Base-by-base conservation (phyloP, 2,888 invertebrate genomes). In the Drosophila prolongata region DNA sequence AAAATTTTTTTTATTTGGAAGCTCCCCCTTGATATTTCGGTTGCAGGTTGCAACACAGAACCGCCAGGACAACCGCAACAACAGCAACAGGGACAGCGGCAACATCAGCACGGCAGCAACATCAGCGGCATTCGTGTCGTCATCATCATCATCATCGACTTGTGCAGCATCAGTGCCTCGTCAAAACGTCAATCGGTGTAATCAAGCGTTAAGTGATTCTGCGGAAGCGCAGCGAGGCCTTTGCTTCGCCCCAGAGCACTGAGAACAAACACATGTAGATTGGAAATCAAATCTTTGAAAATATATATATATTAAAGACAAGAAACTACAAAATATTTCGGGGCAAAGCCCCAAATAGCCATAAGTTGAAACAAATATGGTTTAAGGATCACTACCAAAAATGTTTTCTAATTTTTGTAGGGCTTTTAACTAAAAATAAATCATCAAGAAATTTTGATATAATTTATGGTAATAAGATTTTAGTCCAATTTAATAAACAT, bases 161-260 rank as follows among this genome's bases (percentile, higher is more conserved):
- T 83, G 86, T 83, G 81, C 85, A 87, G 78, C 89, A 82, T 83
- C 86, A 90, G 77, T 78, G 79, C 80, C 88, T 85, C 82, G 88
- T 87, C 81, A 85, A 84, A 90, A 84, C 85, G 87, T 80, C 84
- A 81, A 89, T 90, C 90, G 85, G 80, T 81, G 90, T 89, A 89
- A 89, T 90, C 89, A 90, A 89, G 89, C 89, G 89, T 89, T 90
- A 89, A 89, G 89, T 89, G 89, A 90, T 89, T 90, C 90, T 80
- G 89, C 81, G 87, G 85, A 89, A 87, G 89, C 79, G 86, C 78
- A 81, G 66, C 87, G 59, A 59, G 46, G 65, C 70, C 68, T 71
- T 57, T 44, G 62, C 56, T 57, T 53, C 47, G 62, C 40, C 55
- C 10, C 40, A 49, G 5, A 8, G 10, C 62, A 64, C 62, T 64